phyloP scores from a whole-genome alignment of 2,888 invertebrate species.

The Trissonchulus latispiculum region DNA sequence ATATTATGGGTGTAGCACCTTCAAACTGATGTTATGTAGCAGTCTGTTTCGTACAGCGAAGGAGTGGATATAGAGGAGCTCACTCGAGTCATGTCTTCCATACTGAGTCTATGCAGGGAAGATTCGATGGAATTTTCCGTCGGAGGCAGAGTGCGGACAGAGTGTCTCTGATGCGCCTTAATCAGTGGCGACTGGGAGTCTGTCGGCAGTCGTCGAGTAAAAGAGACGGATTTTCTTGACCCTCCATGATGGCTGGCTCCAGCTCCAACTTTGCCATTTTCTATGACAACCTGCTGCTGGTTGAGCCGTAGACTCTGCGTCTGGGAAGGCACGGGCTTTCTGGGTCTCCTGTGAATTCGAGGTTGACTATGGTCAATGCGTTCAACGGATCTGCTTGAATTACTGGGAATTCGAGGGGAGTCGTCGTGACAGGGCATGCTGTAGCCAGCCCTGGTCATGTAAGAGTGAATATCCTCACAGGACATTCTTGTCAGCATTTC shows the following conservation, averaged over 20 bases:
- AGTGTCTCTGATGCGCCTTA: neutral
- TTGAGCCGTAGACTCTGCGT: no score
- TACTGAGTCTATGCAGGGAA: neutral
- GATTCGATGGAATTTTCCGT: neutral
- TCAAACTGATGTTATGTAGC: no score
- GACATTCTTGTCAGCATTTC: neutral
- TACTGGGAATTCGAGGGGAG: neutral
- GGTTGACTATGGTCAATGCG: no score
- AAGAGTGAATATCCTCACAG: neutral
- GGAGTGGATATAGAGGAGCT: neutral
- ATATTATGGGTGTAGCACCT: no score
- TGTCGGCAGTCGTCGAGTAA: neutral
- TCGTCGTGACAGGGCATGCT: neutral
- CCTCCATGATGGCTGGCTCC: no score
- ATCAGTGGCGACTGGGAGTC: neutral
- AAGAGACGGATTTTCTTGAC: no score
- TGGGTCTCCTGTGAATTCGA: neutral
- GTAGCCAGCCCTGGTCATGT: neutral
- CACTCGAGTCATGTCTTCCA: neutral
- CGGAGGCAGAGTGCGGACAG: neutral
- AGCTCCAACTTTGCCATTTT: no score
- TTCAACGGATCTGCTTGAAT: neutral
- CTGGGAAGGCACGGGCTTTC: no score
- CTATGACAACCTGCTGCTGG: no score
- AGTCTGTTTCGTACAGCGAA: neutral